Evolutionary conservation across 2,888 invertebrate species (phyloP), one percentile per base, ranked within the genome.

Genomic region (Apotomis turbidana): DNA sequence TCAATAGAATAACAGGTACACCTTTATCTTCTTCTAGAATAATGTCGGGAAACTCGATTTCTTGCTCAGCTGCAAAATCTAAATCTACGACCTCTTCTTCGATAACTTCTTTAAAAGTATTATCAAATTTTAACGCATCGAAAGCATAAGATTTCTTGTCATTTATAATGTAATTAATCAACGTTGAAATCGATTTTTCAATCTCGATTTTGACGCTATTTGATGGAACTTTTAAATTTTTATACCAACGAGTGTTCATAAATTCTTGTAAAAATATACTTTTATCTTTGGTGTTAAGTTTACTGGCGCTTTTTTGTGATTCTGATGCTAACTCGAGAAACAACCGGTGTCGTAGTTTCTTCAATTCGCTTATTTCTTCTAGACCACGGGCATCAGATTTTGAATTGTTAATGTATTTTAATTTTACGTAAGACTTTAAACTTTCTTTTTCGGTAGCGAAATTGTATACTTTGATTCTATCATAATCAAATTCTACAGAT

Each of bases 31-130:
- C 81, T 6, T 79, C 79, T 27, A 83, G 61, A 74, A 86, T 86
- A 3, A 86, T 78, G 68, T 86, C 86, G 59, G 86, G 86, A 51
- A 86, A 86, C 46, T 76, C 76, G n/a, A 86, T 84, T 78, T 84
- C 82, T 78, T 83, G 80, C 62, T 82, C 84, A 5, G 76, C 15
- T 61, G 77, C 46, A 52, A 85, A 84, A 71, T 82, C 70, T 0
- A 83, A 76, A 68, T 84, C 77, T 13, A 77, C 76, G 0, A 83
- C 72, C 71, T 84, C 81, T 66, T 85, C 82, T 60, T 74, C 74
- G 36, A 81, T 71, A 5, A 69, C 5, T 0, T 74, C 73, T 3
- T 67, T 57, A 74, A 77, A 84, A 64, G 75, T 78, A 3, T 52
- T 80, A 0, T 80, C 75, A 49, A 82, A 85, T 71, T 83, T 85